These are phyloP conservation scores for Pontoporia blainvillei DNA, from an alignment of 2,113 vertebrate species.

Conservation along the genomic window DNA sequence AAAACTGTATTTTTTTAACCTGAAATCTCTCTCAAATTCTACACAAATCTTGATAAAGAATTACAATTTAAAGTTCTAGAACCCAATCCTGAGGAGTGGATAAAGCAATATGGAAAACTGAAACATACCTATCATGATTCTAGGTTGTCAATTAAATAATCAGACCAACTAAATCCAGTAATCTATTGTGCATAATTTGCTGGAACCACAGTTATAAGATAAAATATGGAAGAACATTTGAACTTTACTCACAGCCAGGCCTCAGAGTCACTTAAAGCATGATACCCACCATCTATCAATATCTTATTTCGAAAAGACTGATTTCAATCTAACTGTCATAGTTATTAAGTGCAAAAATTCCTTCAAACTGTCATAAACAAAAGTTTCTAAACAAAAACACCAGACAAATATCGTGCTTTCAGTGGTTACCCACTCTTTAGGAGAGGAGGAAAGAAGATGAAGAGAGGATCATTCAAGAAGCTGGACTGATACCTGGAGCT, in stretches of 20 bases:
- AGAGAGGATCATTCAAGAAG: slow-evolving; percentile 51
- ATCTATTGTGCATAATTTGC: background rate
- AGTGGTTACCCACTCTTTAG: slow-evolving; percentile 50
- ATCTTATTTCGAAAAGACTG: background rate
- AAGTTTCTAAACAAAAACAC: slow-evolving; percentile 22
- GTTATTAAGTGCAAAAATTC: background rate
- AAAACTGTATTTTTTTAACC: too few relatives aligned
- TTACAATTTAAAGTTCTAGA: slow-evolving; percentile 1
- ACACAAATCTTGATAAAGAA: background rate
- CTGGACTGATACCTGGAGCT: background rate
- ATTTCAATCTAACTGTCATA: background rate
- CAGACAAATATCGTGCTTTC: background rate
- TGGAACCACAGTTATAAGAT: background rate
- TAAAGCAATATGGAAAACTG: background rate
- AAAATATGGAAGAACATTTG: background rate
- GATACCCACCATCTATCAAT: background rate
- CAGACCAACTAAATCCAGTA: background rate
- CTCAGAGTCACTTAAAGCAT: background rate
- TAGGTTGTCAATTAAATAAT: slow-evolving; percentile 9
- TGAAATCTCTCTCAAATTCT: slow-evolving; percentile 15
- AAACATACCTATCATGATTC: background rate
- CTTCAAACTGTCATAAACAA: background rate
- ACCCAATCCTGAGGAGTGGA: background rate
- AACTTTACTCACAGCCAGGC: background rate
- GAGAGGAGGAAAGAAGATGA: slow-evolving; percentile 63